Evolutionary conservation across 2,113 vertebrate species (phyloP).

Genomic region (Antigone vipio): DNA sequence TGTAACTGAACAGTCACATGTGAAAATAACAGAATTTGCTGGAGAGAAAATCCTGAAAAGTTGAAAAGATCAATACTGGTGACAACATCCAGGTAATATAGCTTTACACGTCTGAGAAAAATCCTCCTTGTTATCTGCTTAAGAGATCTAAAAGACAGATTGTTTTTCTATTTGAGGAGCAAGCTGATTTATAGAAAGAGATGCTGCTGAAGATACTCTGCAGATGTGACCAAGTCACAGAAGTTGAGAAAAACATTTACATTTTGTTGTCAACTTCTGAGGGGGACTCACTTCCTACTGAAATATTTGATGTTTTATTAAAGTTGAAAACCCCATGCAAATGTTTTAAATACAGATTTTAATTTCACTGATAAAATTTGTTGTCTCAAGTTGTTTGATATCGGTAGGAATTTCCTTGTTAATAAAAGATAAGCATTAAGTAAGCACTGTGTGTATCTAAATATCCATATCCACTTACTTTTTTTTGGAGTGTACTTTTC

Average conservation of each 20-base stretch:
- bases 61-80: not conserved
- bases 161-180: not conserved
- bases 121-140: not conserved
- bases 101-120: not conserved
- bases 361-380: not conserved
- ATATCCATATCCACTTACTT: not conserved
- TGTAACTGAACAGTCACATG: not conserved
- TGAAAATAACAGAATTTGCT: not conserved
- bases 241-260: not conserved
- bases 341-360: not conserved
- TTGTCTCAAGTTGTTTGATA: not conserved
- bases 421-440: not conserved
- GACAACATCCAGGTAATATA: not conserved
- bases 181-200: not conserved
- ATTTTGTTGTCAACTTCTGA: not conserved
- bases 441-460: not conserved
- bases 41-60: not conserved
- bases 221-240: not conserved
- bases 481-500: conserved; percentile 2
- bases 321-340: not conserved
- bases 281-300: not conserved
- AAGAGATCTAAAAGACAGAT: not conserved
- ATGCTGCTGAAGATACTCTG: not conserved
- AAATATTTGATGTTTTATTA: not conserved
- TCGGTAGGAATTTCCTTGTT: not conserved